A percentile compares a stretch with the other conserved stretches of the same genome.
These are phyloP conservation scores for Emydoidea blandingii DNA, from an alignment of 2,797 vertebrate species.

Conservation along the genomic window DNA sequence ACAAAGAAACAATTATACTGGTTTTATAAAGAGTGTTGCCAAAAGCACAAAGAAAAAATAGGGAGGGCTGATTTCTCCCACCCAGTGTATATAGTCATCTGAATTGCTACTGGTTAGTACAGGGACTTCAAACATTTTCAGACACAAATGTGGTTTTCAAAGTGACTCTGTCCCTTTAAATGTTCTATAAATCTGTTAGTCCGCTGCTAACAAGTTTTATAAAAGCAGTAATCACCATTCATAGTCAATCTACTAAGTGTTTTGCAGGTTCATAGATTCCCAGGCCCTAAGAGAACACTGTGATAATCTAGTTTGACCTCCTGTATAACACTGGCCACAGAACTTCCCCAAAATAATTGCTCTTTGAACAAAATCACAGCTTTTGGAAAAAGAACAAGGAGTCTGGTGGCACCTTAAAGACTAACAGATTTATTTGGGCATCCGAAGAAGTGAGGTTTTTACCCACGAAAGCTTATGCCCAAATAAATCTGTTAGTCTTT, in stretches of 20 bases:
- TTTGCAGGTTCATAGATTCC: too few species aligned
- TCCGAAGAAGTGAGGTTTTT: too few species aligned
- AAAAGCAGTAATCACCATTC: background rate
- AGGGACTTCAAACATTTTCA: background rate
- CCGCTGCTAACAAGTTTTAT: constrained; percentile 1
- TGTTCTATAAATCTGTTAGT: constrained; percentile 7
- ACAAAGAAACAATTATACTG: background rate
- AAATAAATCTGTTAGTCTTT: too few species aligned
- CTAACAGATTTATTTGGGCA: too few species aligned
- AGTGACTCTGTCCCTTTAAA: background rate
- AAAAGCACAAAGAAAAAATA: background rate
- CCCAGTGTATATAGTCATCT: background rate
- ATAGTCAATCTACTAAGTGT: background rate
- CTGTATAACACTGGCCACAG: too few species aligned
- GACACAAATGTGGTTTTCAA: background rate
- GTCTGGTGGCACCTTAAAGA: too few species aligned
- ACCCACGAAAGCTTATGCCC: too few species aligned
- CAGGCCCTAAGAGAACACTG: too few species aligned
- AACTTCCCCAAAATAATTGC: too few species aligned
- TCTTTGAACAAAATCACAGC: too few species aligned
- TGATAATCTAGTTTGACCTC: too few species aligned
- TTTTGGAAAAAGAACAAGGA: too few species aligned
- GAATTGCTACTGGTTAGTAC: background rate
- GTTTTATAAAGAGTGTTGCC: background rate
- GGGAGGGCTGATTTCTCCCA: background rate